Base-by-base conservation (phyloP, 2,888 invertebrate species). In the Heliconius cydno region DNA sequence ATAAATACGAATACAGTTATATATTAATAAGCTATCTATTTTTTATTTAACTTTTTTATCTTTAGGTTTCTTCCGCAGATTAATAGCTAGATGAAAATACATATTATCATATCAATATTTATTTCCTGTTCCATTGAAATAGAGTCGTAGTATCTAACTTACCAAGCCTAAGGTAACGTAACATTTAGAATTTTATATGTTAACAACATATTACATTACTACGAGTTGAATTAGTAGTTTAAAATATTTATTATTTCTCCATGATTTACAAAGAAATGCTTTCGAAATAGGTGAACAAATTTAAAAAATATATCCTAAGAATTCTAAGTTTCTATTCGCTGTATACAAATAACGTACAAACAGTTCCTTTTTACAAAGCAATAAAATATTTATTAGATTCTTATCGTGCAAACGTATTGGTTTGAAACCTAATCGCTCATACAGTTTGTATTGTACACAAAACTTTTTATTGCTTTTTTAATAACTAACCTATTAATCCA, bases 381-480 rank as follows among this genome's bases (percentile, higher is more conserved):
- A 86, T 88, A 87, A 89, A 89, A 80, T 84, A 84, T 86, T 89
- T 91, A 91, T 92, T 89, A 88, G 86, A 86, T 90, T 88, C 87
- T 92, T 92, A 92, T 92, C 92, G 89, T 80, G 72, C 79, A 81
- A 81, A 74, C 72, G 73, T 75, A 77, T 71, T 77, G 79, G 65
- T 77, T 25, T 10, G 52, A 79, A 68, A 67, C 75, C 65, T 79
- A 79, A 81, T 75, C 75, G 80, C 74, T 79, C 63, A 60, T 52
- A 52, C 57, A 66, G 46, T 67, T 75, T 75, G 25, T 73, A 63
- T 30, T 19, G 12, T 70, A 70, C 1, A 68, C 68, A 52, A 57
- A 60, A 57, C n/a, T 67, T 68, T 67, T 67, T 67, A 76, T 74
- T 78, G 30, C 46, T 65, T 52, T 34, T 76, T 67, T 46, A 52